phyloP scores from a whole-genome alignment of 2,113 vertebrate genomes.

The Neotoma lepida region DNA sequence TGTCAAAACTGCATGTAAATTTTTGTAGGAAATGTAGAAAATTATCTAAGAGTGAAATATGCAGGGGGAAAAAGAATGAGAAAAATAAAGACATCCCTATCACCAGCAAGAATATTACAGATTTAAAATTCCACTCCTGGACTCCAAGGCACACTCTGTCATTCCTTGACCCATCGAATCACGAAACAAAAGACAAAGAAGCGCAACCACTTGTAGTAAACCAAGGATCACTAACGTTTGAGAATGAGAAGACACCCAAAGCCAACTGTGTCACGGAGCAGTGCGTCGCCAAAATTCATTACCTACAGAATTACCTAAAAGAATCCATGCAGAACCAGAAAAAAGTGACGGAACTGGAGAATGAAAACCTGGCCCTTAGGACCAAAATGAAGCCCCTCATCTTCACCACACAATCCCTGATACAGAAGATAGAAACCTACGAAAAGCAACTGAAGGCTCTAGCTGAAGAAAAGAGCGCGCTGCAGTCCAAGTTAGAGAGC shows the following conservation, averaged over 20 bases:
- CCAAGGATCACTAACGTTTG: constrained; percentile 1
- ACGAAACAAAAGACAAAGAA: constrained; percentile 52
- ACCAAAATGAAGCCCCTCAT: constrained; percentile 75
- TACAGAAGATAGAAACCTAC: constrained; percentile 74
- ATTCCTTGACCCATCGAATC: constrained; percentile 60
- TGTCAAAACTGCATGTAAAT: constrained; percentile 74
- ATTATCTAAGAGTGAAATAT: constrained; percentile 59
- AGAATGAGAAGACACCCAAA: constrained; percentile 67
- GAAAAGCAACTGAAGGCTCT: constrained; percentile 74
- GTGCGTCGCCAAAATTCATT: constrained; percentile 72
- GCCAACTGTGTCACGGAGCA: constrained; percentile 67
- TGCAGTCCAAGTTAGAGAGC: constrained; percentile 77
- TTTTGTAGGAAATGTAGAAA: constrained; percentile 79
- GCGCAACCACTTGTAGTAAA: not conserved
- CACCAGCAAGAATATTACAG: constrained; percentile 46
- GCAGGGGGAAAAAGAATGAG: constrained; percentile 62
- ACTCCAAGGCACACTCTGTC: constrained; percentile 47
- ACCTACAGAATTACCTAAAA: constrained; percentile 77
- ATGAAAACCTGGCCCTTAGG: constrained; percentile 73
- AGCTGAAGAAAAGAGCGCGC: constrained; percentile 77
- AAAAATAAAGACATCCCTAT: constrained; percentile 71
- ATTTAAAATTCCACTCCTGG: constrained; percentile 66
- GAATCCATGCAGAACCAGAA: constrained; percentile 72
- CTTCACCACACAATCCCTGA: constrained; percentile 69
- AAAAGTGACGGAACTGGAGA: constrained; percentile 64